Evolutionary conservation across 2,888 invertebrate genomes (phyloP).

Genomic region (Hydrotaea cyrtoneurina): DNA sequence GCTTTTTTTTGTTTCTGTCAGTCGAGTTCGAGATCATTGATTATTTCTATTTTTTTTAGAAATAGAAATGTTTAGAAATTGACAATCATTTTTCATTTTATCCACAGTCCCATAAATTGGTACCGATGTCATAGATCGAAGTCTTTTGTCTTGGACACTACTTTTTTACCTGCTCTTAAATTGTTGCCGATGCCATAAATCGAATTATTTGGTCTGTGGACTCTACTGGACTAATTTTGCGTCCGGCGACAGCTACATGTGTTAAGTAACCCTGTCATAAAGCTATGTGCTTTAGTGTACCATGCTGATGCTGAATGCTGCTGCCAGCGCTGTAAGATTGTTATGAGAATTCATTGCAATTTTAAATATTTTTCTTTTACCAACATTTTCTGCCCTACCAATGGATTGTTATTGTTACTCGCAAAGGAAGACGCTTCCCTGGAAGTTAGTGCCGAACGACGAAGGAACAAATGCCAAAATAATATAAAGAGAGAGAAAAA

Average conservation of each 20-base stretch:
- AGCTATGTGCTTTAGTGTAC: not conserved
- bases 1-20: no score
- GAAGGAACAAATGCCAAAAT: not conserved
- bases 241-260: not conserved
- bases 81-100: no score
- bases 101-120: no score
- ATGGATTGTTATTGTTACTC: conserved; percentile 48
- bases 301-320: not conserved
- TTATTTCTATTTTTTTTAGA: no score
- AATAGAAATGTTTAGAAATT: no score
- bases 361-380: conserved; percentile 43
- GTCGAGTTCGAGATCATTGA: no score
- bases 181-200: no score
- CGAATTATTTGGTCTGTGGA: no score
- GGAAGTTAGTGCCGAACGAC: not conserved
- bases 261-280: conserved; percentile 33
- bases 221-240: no score
- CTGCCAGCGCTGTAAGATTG: conserved; percentile 46
- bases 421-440: not conserved
- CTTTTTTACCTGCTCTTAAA: no score
- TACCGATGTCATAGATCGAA: no score
- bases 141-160: no score
- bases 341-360: conserved; percentile 61
- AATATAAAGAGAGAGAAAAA: not conserved
- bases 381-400: conserved; percentile 33